Conservation (phyloP, 1,140 invertebrate genomes). For the Tribolium castaneum region DNA sequence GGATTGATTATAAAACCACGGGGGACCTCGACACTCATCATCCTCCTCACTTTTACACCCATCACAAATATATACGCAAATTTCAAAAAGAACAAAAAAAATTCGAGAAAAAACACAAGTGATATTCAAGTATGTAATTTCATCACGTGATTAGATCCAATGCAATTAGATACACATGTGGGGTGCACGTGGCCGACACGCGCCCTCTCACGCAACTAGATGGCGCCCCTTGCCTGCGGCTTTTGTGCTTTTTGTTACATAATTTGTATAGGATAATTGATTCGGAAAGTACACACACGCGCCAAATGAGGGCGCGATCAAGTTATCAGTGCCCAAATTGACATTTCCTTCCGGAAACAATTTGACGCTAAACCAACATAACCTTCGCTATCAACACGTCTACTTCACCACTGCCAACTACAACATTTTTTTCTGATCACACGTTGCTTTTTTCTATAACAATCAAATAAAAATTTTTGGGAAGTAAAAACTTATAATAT, state of each 20-base stretch:
- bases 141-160: constrained; percentile 55
- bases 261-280: constrained; percentile 33
- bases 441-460: no score
- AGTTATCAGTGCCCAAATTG: constrained; percentile 2
- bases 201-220: constrained; percentile 36
- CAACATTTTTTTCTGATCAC: no score
- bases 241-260: constrained; percentile 34
- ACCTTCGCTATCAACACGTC: no score
- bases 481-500: no score
- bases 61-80: no score
- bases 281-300: constrained; percentile 23
- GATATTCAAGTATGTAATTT: constrained; percentile 56
- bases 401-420: no score
- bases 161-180: constrained; percentile 54
- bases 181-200: constrained; percentile 44
- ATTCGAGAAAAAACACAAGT: constrained; percentile 34
- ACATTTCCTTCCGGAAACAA: neutral
- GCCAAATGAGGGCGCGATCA: neutral
- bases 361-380: no score
- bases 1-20: constrained; percentile 62
- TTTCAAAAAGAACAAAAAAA: neutral
- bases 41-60: constrained; percentile 29
- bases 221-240: constrained; percentile 27
- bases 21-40: constrained; percentile 55
- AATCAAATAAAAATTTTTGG: no score